phyloP scores from a whole-genome alignment of 2,113 vertebrate species.

The Agelaius tricolor region DNA sequence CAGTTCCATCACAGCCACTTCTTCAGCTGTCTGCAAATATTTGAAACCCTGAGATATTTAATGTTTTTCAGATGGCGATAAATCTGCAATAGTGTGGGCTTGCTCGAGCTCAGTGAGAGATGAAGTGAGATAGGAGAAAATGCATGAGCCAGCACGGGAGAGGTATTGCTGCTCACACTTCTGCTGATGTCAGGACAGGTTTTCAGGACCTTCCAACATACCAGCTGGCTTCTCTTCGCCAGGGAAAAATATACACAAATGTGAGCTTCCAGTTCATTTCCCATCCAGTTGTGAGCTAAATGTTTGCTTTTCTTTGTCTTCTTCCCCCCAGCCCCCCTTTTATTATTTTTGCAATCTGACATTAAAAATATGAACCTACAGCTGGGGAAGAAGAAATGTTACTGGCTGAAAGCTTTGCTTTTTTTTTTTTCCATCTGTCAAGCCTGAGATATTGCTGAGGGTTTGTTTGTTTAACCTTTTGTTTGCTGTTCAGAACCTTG shows the following conservation, averaged over 20 bases:
- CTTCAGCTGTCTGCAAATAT: slow-evolving; percentile 72
- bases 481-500: slow-evolving; percentile 44
- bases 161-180: slow-evolving; percentile 54
- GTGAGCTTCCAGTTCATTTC: slow-evolving; percentile 22
- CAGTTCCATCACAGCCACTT: slow-evolving; percentile 71
- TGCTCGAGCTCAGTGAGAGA: slow-evolving; percentile 55
- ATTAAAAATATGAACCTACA: slow-evolving; percentile 53
- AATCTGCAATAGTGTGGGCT: slow-evolving; percentile 48
- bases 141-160: slow-evolving; percentile 26
- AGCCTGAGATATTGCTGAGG: not conserved
- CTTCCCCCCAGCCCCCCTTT: rapidly evolving
- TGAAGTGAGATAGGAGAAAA: slow-evolving; percentile 72
- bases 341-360: slow-evolving; percentile 52
- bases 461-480: slow-evolving; percentile 66
- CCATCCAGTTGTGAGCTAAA: slow-evolving; percentile 37
- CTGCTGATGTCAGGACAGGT: slow-evolving; percentile 56
- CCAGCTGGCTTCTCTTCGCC: not conserved
- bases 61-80: slow-evolving; percentile 71
- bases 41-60: slow-evolving; percentile 68
- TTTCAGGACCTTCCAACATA: slow-evolving; percentile 26
- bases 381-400: slow-evolving; percentile 38
- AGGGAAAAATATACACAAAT: not conserved
- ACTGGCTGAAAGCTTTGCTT: not conserved
- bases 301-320: not conserved
- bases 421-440: slow-evolving; percentile 33